Evolutionary conservation across 35 echinoderm and acorn worm genomes (phyloP).

Genomic region (Acanthaster planci): DNA sequence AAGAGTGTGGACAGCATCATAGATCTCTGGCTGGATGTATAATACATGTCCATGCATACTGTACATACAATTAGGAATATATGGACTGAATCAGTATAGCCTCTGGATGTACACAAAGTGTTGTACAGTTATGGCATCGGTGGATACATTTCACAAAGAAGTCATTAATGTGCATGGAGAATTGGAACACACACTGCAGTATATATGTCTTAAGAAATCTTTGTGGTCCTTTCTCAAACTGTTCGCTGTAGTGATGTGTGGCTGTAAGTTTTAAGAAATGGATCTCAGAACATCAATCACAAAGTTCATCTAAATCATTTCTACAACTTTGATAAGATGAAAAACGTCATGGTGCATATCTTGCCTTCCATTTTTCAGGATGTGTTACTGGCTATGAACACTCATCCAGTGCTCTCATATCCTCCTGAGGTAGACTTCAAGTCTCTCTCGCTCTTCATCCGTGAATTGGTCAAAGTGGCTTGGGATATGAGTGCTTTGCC

Average conservation of each 20-base stretch:
- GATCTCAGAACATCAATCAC: background rate
- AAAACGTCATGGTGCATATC: background rate
- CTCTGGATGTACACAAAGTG: no score
- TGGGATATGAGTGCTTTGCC: conserved; percentile 94
- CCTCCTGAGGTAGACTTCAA: conserved; percentile 96
- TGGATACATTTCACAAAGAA: no score
- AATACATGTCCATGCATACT: no score
- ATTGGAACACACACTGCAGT: no score
- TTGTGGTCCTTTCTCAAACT: no score
- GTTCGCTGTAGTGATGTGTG: no score
- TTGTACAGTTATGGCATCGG: background rate
- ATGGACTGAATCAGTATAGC: background rate
- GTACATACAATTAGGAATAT: no score
- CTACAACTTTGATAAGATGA: no score
- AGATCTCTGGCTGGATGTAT: no score
- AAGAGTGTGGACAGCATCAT: background rate
- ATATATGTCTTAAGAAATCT: no score
- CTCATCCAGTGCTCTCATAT: conserved; percentile 85
- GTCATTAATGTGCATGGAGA: no score
- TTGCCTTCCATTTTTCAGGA: conserved; percentile 51
- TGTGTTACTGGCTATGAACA: conserved; percentile 82
- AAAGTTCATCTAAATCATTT: background rate
- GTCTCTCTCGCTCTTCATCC: conserved; percentile 83
- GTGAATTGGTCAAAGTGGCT: conserved; percentile 86
- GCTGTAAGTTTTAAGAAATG: background rate